A percentile compares a stretch with the other conserved stretches of the same genome.
phyloP scores from a whole-genome alignment of 2,797 vertebrate species.

The Rhynchonycteris naso region DNA sequence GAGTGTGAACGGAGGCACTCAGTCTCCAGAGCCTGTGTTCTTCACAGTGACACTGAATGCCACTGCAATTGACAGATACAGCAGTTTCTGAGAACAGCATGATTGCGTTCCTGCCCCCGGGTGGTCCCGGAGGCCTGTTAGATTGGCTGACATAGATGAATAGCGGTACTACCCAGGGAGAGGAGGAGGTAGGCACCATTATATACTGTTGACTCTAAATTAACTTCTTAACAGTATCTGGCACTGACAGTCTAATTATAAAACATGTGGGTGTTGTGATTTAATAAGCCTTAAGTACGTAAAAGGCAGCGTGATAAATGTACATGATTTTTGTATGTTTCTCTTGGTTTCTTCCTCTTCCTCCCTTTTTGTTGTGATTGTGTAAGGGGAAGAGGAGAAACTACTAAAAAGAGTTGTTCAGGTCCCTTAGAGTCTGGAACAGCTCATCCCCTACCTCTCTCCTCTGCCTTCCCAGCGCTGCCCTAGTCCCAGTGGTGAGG shows the following conservation, averaged over 20 bases:
- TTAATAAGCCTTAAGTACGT: not conserved
- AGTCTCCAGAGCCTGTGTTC: not conserved
- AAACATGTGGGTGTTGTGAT: not conserved
- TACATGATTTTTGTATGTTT: not conserved
- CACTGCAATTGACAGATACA: accelerated
- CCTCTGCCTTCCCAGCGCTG: not conserved
- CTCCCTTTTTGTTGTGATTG: not conserved
- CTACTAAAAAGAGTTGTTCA: not conserved
- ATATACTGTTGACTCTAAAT: not conserved
- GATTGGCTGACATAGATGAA: not conserved
- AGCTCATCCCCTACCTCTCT: accelerated
- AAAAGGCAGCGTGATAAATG: accelerated
- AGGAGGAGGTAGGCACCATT: not conserved
- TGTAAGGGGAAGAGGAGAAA: not conserved
- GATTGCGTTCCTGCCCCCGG: accelerated
- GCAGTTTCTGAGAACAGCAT: not conserved
- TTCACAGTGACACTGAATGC: not conserved
- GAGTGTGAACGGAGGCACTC: not conserved
- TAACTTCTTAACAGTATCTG: not conserved
- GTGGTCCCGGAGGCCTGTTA: not conserved
- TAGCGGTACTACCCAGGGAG: not conserved
- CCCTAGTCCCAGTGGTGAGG: not conserved
- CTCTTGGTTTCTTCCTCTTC: not conserved
- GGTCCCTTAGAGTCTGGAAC: not conserved
- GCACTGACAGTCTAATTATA: not conserved